Conservation (phyloP, 2,797 vertebrate genomes). For the Lemur catta region DNA sequence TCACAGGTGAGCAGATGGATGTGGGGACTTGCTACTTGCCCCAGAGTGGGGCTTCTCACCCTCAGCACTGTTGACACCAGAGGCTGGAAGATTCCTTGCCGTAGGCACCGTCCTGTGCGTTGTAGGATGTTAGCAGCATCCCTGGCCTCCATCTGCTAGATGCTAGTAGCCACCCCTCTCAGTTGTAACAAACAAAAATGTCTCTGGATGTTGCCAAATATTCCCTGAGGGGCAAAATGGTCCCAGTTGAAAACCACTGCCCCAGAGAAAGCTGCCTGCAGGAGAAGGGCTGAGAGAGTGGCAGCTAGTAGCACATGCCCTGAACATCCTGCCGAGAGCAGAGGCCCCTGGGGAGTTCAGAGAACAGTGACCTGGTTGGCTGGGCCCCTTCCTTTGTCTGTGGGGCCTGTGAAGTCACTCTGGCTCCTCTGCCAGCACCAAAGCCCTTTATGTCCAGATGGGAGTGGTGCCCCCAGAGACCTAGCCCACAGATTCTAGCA, state of each 20-base stretch:
- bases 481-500: conserved; percentile 13
- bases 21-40: not conserved
- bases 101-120: not conserved
- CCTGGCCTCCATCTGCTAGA: not conserved
- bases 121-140: not conserved
- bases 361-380: conserved; percentile 35
- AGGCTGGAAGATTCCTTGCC: not conserved
- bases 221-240: not conserved
- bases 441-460: conserved; percentile 51
- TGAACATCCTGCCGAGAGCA: not conserved
- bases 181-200: not conserved
- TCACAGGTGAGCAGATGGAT: not conserved
- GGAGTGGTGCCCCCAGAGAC: conserved; percentile 42
- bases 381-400: conserved; percentile 57
- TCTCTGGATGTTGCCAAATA: not conserved
- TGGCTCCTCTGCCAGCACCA: conserved; percentile 25
- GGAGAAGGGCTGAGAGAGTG: not conserved
- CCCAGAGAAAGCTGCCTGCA: not conserved
- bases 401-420: conserved; percentile 56
- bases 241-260: not conserved
- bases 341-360: conserved; percentile 37
- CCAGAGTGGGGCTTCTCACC: not conserved
- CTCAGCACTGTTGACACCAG: not conserved
- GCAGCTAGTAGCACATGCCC: not conserved
- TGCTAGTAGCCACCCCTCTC: not conserved